A percentile compares a stretch with the other conserved stretches of the same genome.
Evolutionary conservation across 2,113 vertebrate genomes (phyloP).

Genomic region (Noctilio leporinus): DNA sequence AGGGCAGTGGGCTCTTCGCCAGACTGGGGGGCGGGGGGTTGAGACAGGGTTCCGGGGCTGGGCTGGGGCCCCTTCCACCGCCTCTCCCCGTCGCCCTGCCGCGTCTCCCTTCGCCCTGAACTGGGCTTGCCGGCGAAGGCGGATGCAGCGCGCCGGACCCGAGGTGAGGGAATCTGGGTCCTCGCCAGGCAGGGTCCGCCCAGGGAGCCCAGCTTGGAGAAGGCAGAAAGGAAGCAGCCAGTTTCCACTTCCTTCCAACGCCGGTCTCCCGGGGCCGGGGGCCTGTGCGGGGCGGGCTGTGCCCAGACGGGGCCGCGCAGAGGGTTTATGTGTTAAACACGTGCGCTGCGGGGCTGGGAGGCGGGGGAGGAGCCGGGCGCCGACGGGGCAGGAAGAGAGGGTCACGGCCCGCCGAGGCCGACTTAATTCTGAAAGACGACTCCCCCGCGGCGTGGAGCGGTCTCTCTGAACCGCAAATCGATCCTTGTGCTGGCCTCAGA

Average conservation of each 20-base stretch:
- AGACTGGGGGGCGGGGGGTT: not conserved
- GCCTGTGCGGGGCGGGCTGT: not conserved
- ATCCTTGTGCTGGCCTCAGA: not conserved
- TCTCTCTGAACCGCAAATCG: not conserved
- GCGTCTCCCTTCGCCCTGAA: not conserved
- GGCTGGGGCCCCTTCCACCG: not conserved
- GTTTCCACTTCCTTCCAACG: constrained; percentile 35
- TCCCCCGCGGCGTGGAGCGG: not conserved
- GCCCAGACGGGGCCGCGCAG: not conserved
- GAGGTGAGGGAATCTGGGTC: not conserved
- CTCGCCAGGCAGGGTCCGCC: not conserved
- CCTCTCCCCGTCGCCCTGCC: not conserved
- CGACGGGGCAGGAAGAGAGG: not conserved
- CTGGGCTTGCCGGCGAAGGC: not conserved
- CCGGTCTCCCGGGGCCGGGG: constrained; percentile 17
- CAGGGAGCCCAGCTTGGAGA: not conserved
- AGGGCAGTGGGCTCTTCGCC: not conserved
- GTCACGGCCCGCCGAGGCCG: constrained; percentile 13
- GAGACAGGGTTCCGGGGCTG: not conserved
- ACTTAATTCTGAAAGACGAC: constrained; percentile 54
- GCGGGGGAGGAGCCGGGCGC: not conserved
- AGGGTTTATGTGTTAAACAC: not conserved
- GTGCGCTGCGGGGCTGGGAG: not conserved
- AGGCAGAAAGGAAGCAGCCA: not conserved
- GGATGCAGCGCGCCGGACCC: not conserved